Evolutionary conservation across 2,888 invertebrate species (phyloP).

Genomic region (Dasypolia templi): DNA sequence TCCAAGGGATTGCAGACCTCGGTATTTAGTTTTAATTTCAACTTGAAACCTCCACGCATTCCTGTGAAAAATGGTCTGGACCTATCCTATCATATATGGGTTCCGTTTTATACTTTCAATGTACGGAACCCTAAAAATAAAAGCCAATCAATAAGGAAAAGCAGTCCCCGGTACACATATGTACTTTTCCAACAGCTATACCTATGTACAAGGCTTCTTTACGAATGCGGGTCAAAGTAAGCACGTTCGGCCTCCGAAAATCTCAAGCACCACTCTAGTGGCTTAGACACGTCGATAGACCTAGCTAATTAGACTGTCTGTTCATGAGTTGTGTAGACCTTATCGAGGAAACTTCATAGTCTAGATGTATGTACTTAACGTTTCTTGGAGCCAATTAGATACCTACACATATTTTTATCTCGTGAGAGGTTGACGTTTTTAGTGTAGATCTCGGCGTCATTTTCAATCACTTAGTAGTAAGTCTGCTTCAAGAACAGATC

Average conservation of each 20-base stretch:
- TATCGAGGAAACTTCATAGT: slow-evolving; percentile 36
- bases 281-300: slow-evolving; percentile 45
- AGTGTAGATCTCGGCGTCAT: background rate
- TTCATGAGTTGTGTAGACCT: slow-evolving; percentile 40
- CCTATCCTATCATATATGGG: too few relatives aligned
- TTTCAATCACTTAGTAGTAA: background rate
- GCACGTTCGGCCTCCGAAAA: slow-evolving; percentile 42
- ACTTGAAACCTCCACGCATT: too few relatives aligned
- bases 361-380: slow-evolving; percentile 26
- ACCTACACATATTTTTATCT: background rate
- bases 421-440: background rate
- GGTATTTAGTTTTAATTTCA: too few relatives aligned
- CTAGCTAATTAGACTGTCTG: slow-evolving; percentile 56
- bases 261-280: slow-evolving; percentile 35
- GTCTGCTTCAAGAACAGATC: background rate
- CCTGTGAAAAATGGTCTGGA: too few relatives aligned
- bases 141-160: slow-evolving; percentile 2
- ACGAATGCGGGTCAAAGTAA: slow-evolving; percentile 39
- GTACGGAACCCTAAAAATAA: too few relatives aligned
- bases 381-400: slow-evolving; percentile 16
- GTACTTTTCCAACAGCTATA: background rate
- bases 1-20: too few relatives aligned
- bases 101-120: too few relatives aligned
- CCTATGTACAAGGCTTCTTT: slow-evolving; percentile 6
- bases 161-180: background rate